These are phyloP conservation scores for Corythoichthys haematopterus DNA, from an alignment of 2,113 vertebrate genomes.

Conservation along the genomic window DNA sequence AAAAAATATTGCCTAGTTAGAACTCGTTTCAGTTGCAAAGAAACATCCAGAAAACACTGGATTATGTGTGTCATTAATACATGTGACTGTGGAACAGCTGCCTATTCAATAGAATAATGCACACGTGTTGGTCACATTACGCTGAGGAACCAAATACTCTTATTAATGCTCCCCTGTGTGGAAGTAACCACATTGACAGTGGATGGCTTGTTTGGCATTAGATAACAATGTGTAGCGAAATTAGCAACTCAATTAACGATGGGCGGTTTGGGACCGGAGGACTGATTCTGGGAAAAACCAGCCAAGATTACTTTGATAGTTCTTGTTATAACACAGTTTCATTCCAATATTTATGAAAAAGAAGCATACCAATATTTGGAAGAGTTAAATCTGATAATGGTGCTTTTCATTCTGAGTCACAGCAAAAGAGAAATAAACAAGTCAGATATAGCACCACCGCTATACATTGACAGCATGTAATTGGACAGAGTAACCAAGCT, in stretches of 20 bases:
- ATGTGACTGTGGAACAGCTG: constrained; percentile 23
- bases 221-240: neutral
- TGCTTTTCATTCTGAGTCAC: too few relatives aligned
- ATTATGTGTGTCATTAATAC: neutral
- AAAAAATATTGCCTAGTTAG: neutral
- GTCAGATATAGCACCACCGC: too few relatives aligned
- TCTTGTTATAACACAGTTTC: too few relatives aligned
- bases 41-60: neutral
- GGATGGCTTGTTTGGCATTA: neutral
- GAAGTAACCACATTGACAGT: neutral
- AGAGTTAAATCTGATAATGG: too few relatives aligned
- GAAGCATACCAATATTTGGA: too few relatives aligned
- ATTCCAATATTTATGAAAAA: too few relatives aligned
- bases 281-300: too few relatives aligned
- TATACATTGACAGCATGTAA: too few relatives aligned
- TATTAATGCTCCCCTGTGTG: neutral
- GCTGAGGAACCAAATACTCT: neutral
- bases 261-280: too few relatives aligned
- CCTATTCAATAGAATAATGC: constrained; percentile 19
- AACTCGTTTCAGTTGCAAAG: constrained; percentile 9
- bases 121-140: constrained; percentile 12
- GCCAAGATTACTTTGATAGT: too few relatives aligned
- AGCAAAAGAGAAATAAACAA: too few relatives aligned
- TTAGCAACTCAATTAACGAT: neutral
- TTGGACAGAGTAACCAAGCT: too few relatives aligned